Conservation (phyloP, 2,797 vertebrate genomes). For the Dromococcyx pavoninus region DNA sequence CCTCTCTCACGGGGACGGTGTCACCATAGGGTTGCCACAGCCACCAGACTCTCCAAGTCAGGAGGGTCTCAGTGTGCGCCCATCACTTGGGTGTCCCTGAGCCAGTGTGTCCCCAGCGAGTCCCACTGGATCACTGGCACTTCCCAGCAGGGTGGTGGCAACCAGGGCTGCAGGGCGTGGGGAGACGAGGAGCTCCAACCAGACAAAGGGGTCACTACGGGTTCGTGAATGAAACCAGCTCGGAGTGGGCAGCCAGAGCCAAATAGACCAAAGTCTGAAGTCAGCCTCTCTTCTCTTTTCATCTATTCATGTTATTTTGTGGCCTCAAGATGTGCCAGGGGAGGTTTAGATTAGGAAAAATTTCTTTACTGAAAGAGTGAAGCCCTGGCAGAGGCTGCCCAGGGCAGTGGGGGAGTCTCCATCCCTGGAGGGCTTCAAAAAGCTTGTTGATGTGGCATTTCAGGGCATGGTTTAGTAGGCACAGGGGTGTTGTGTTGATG, state of each 20-base stretch:
- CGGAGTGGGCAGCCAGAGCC: not conserved
- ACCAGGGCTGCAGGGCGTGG: not conserved
- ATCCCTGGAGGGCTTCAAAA: too few relatives aligned
- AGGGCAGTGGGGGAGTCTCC: too few relatives aligned
- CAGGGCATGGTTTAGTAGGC: too few relatives aligned
- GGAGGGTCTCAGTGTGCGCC: not conserved
- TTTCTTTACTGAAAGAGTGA: too few relatives aligned
- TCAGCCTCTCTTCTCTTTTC: not conserved
- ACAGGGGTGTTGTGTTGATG: too few relatives aligned
- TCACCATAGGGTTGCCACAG: not conserved
- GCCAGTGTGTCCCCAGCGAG: not conserved
- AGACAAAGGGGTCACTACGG: not conserved
- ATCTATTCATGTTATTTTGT: not conserved
- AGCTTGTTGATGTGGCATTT: too few relatives aligned
- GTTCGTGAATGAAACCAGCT: not conserved
- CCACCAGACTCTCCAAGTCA: not conserved
- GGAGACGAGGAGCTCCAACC: not conserved
- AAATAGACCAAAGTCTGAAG: not conserved
- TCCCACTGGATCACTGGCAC: fast-evolving
- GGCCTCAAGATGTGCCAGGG: too few relatives aligned
- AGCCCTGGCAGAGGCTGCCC: too few relatives aligned
- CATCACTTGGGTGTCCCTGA: fast-evolving
- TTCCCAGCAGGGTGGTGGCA: not conserved
- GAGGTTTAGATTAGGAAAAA: too few relatives aligned
- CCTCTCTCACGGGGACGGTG: not conserved